phyloP scores from a whole-genome alignment of 2,888 invertebrate genomes.

The Fabriciana adippe region DNA sequence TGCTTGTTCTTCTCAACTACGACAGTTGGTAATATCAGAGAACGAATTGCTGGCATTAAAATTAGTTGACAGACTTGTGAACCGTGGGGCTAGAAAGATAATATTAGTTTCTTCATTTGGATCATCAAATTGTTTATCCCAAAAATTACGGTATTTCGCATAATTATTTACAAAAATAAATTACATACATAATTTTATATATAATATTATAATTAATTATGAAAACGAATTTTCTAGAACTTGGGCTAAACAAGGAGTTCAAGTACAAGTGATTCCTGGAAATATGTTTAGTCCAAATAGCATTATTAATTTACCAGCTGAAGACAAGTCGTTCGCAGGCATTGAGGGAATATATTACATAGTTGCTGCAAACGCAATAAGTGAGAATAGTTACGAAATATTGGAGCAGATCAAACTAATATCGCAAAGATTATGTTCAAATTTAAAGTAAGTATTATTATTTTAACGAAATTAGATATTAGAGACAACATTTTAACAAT shows the following conservation, averaged over 20 bases:
- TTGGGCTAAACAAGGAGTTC: constrained; percentile 27
- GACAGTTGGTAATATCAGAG: constrained; percentile 52
- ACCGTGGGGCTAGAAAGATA: constrained; percentile 53
- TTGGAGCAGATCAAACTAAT: constrained; percentile 21
- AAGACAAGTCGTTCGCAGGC: constrained; percentile 6
- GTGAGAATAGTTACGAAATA: constrained; percentile 6
- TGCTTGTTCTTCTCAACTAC: constrained; percentile 42
- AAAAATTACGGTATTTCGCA: constrained; percentile 28
- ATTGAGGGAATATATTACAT: constrained; percentile 32
- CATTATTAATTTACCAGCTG: constrained; percentile 7
- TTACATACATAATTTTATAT: background rate
- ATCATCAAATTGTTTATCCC: constrained; percentile 23
- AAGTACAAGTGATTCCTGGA: background rate
- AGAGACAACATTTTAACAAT: background rate
- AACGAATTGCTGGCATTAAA: constrained; percentile 47
- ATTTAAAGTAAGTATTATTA: constrained; percentile 27
- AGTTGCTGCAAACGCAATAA: constrained; percentile 1
- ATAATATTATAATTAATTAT: background rate
- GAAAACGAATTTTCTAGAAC: constrained; percentile 8
- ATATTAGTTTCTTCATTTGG: constrained; percentile 42
- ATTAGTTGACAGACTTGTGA: constrained; percentile 50
- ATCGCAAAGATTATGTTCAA: constrained; percentile 6
- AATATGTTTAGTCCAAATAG: constrained; percentile 6
- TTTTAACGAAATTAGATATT: constrained; percentile 9
- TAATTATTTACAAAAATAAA: background rate